These are phyloP conservation scores for Oncopodura yosiiana DNA, from an alignment of 1,140 invertebrate genomes.

Conservation along the genomic window DNA sequence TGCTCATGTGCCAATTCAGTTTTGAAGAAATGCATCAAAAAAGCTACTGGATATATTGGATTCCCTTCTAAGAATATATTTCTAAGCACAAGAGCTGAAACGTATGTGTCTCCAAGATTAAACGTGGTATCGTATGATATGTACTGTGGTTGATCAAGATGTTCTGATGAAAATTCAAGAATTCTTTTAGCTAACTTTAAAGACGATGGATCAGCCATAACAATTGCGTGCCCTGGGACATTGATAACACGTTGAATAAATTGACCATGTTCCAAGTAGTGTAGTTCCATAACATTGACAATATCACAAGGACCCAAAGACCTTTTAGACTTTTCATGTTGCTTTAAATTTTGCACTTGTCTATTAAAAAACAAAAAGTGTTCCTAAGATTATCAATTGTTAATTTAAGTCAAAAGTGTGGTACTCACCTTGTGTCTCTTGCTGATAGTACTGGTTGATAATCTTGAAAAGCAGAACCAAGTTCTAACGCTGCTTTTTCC, in stretches of 20 bases:
- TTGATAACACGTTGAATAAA: not conserved
- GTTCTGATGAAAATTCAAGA: not conserved
- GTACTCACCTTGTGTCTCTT: not conserved
- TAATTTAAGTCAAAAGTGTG: too few relatives aligned
- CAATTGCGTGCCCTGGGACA: not conserved
- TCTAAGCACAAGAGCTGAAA: not conserved
- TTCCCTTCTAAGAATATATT: not conserved
- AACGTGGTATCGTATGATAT: not conserved
- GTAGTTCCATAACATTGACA: not conserved
- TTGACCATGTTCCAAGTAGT: not conserved
- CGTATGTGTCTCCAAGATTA: not conserved
- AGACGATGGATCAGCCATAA: not conserved
- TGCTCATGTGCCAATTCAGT: not conserved
- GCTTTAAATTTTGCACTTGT: conserved; percentile 1
- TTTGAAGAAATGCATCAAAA: not conserved
- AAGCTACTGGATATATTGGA: not conserved
- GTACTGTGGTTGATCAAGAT: not conserved
- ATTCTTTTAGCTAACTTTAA: not conserved
- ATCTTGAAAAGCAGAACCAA: not conserved
- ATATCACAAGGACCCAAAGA: not conserved
- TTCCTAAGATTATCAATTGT: too few relatives aligned
- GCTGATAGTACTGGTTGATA: not conserved
- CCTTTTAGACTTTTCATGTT: not conserved
- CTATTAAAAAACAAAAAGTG: too few relatives aligned
- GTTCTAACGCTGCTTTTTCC: too few relatives aligned